phyloP scores from a whole-genome alignment of 2,888 invertebrate genomes.

The Leptinotarsa juncta region DNA sequence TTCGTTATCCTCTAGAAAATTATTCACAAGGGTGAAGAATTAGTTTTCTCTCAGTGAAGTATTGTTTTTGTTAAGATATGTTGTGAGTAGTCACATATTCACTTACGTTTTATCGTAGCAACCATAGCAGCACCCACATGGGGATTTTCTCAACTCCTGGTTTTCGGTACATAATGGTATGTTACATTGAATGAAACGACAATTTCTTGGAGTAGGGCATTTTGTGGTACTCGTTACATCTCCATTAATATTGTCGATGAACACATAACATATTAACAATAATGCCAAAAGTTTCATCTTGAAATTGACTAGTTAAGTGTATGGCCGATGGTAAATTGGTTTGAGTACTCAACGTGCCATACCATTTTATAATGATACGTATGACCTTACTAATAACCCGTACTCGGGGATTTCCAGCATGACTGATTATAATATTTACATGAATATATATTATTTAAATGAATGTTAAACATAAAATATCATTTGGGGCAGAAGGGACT shows the following conservation, averaged over 20 bases:
- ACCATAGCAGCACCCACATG: constrained; percentile 24
- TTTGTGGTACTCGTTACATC: background rate
- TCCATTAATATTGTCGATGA: background rate
- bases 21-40: no score
- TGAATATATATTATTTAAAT: no score
- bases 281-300: background rate
- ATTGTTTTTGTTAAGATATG: no score
- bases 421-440: background rate
- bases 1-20: no score
- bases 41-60: no score
- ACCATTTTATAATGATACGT: no score
- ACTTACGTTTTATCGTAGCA: constrained; percentile 27
- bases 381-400: no score
- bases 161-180: constrained; percentile 17
- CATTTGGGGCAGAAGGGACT: no score
- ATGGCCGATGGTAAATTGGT: background rate
- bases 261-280: background rate
- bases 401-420: no score
- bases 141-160: background rate
- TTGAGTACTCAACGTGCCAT: no score
- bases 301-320: background rate
- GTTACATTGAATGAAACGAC: constrained; percentile 14
- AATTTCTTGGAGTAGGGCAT: constrained; percentile 10
- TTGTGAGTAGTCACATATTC: no score
- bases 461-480: no score